A percentile compares a stretch with the other conserved stretches of the same genome.
phyloP scores from a whole-genome alignment of 2,888 invertebrate genomes.

The Pseudococcus jackbeardsleyi region DNA sequence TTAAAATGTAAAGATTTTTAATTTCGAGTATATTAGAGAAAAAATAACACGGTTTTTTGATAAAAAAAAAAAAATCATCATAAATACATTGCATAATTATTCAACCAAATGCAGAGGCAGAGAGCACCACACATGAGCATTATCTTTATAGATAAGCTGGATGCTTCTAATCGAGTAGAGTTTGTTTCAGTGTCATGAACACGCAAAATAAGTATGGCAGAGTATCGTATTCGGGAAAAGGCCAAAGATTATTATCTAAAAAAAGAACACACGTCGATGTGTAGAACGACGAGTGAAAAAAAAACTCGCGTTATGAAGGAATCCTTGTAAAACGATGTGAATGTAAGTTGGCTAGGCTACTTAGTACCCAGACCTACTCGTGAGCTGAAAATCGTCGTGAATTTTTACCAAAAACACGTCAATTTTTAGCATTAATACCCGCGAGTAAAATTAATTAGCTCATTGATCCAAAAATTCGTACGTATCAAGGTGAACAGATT shows the following conservation, averaged over 20 bases:
- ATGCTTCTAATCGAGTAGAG: not conserved
- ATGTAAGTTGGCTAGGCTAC: not conserved
- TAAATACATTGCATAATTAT: constrained; percentile 11
- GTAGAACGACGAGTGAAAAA: not conserved
- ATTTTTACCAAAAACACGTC: constrained; percentile 10
- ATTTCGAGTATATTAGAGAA: not conserved
- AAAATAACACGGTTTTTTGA: not conserved
- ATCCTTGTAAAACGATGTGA: not conserved
- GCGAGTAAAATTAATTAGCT: constrained; percentile 43
- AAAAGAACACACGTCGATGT: not conserved
- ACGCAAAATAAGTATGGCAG: not conserved
- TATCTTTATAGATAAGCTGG: constrained; percentile 43
- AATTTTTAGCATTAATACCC: constrained; percentile 19
- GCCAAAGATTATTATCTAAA: constrained; percentile 44
- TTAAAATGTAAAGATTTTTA: not conserved
- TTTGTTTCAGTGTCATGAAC: constrained; percentile 39
- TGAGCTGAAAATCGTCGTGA: not conserved
- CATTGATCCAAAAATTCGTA: constrained; percentile 40
- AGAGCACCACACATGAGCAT: not conserved
- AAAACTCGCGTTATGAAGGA: not conserved
- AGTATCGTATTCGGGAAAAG: constrained; percentile 1
- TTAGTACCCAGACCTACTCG: not conserved
- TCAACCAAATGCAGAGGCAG: not conserved
- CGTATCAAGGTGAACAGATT: not conserved
- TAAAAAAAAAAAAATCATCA: too few species aligned